Conservation (phyloP, 1,140 invertebrate genomes). For the Habropoda laboriosa region DNA sequence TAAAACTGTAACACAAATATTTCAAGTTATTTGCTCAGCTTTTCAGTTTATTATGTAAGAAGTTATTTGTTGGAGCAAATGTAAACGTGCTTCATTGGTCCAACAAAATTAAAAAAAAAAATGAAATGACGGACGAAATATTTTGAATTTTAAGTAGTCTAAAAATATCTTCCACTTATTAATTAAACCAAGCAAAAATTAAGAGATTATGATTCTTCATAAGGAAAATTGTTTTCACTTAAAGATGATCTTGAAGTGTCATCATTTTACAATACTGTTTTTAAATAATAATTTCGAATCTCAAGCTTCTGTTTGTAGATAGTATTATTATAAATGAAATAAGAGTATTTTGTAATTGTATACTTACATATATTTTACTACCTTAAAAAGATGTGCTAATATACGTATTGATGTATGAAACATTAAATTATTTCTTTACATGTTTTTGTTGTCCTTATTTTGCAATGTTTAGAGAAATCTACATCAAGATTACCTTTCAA, state of each 20-base stretch:
- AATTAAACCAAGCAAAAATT: no score
- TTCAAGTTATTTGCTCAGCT: background rate
- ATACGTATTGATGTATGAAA: background rate
- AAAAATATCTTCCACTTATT: conserved; percentile 1
- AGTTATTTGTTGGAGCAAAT: background rate
- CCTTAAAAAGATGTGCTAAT: background rate
- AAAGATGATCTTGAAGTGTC: no score
- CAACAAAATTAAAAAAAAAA: background rate
- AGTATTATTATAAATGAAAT: background rate
- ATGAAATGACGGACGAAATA: no score
- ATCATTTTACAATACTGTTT: background rate
- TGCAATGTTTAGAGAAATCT: background rate
- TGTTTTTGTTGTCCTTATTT: background rate
- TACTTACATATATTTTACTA: conserved; percentile 34
- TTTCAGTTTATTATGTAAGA: background rate
- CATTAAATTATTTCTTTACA: background rate
- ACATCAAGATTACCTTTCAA: background rate
- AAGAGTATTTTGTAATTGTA: conserved; percentile 2
- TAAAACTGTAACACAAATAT: background rate
- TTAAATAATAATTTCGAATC: background rate
- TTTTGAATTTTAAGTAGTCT: background rate
- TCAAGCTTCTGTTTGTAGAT: background rate
- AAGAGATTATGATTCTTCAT: background rate
- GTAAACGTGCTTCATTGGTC: background rate
- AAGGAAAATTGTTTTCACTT: no score